Evolutionary conservation across 2,797 vertebrate genomes (phyloP).

Genomic region (Tauraco hartlaubi): DNA sequence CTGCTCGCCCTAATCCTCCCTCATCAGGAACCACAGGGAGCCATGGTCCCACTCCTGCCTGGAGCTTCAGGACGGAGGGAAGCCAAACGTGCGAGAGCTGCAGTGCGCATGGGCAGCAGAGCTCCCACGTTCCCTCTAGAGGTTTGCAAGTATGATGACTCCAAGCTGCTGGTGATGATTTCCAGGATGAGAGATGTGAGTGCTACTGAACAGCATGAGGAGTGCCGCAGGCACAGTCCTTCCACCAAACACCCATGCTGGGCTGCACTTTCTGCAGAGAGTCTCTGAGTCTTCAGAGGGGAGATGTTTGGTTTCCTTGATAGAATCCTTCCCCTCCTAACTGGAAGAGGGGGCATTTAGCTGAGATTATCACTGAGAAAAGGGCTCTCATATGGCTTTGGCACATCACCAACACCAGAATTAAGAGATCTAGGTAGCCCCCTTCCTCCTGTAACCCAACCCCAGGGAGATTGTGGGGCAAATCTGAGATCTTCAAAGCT

Average conservation of each 20-base stretch:
- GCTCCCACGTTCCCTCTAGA: neutral
- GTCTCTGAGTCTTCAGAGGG: neutral
- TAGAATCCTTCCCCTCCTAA: neutral
- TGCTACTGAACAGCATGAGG: neutral
- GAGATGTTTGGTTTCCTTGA: neutral
- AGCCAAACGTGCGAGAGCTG: neutral
- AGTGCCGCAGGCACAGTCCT: neutral
- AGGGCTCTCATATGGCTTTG: neutral
- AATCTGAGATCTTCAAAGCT: neutral
- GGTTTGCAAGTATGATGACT: neutral
- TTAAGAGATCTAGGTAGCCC: neutral
- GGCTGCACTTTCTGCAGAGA: neutral
- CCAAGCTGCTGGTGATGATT: slow-evolving; percentile 36
- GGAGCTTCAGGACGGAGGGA: neutral
- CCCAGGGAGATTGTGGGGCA: neutral
- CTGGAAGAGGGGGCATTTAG: neutral
- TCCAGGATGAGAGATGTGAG: slow-evolving; percentile 33
- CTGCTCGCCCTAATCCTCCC: neutral
- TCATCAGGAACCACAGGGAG: neutral
- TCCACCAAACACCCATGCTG: neutral
- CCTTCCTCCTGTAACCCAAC: neutral
- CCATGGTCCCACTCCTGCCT: neutral
- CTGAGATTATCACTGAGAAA: neutral
- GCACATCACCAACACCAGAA: neutral
- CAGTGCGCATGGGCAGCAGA: neutral